Evolutionary conservation across 1,140 invertebrate species (phyloP).

Genomic region (Drosophila aff.): DNA sequence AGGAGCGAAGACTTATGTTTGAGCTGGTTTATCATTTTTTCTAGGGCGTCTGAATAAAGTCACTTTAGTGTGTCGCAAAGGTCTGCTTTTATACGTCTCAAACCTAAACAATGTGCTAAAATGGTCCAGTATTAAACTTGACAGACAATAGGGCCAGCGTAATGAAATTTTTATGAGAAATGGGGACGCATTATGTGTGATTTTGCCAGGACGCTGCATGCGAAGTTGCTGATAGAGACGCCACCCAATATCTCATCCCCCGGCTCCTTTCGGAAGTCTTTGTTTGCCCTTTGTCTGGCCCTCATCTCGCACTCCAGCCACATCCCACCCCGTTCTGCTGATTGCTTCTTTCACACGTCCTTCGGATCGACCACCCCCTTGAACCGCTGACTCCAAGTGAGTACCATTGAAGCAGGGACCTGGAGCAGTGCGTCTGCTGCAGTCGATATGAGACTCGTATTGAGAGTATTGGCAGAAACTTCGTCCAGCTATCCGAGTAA

Average conservation of each 20-base stretch:
- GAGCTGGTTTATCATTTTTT: background rate
- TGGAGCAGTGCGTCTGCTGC: slow-evolving; percentile 1
- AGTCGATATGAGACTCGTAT: slow-evolving; percentile 9
- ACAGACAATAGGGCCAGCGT: slow-evolving; percentile 29
- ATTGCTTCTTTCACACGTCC: slow-evolving; percentile 63
- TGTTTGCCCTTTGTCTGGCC: slow-evolving; percentile 62
- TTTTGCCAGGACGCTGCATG: slow-evolving; percentile 41
- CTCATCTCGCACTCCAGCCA: slow-evolving; percentile 8
- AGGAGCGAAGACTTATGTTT: no score
- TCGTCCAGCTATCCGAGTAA: slow-evolving; percentile 60
- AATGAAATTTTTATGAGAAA: slow-evolving; percentile 75
- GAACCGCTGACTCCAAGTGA: background rate
- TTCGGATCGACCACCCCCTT: slow-evolving; percentile 7
- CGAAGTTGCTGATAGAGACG: slow-evolving; percentile 45
- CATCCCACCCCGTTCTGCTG: slow-evolving; percentile 21
- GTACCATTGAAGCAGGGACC: slow-evolving; percentile 1
- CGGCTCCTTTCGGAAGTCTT: slow-evolving; percentile 35
- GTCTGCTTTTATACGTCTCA: background rate
- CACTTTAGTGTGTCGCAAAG: background rate
- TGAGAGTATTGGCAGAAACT: slow-evolving; percentile 44
- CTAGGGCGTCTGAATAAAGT: background rate
- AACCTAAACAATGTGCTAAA: slow-evolving; percentile 23
- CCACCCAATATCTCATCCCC: background rate
- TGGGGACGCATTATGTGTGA: slow-evolving; percentile 57
- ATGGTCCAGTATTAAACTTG: slow-evolving; percentile 27